These are phyloP conservation scores for Acipenser ruthenus DNA, from an alignment of 2,797 vertebrate genomes.

Conservation along the genomic window DNA sequence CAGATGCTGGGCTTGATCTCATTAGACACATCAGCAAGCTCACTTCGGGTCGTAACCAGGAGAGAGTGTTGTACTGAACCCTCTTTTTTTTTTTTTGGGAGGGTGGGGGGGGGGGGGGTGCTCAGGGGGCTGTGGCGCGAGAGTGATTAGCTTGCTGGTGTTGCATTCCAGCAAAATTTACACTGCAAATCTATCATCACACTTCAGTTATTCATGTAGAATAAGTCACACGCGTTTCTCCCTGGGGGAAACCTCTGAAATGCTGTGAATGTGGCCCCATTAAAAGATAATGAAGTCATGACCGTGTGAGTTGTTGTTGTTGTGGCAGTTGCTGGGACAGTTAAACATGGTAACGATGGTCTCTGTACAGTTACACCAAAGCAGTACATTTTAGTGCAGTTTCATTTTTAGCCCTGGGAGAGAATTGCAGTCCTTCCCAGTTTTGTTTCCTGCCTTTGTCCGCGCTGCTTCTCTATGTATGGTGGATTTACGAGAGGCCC, in stretches of 20 bases:
- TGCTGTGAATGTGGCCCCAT: too few species aligned
- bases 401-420: background rate
- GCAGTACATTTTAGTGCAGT: background rate
- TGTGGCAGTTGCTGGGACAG: too few species aligned
- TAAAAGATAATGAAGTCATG: too few species aligned
- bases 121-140: too few species aligned
- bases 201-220: too few species aligned
- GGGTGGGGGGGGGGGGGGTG: background rate
- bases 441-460: constrained; percentile 1
- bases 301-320: too few species aligned
- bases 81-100: background rate
- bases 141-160: background rate
- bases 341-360: too few species aligned
- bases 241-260: too few species aligned
- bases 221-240: too few species aligned
- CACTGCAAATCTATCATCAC: too few species aligned
- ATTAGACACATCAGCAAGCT: constrained; percentile 9
- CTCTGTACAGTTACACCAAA: too few species aligned
- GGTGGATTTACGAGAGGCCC: constrained; percentile 14
- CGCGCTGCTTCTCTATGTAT: background rate
- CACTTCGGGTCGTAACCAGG: background rate
- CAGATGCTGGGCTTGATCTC: background rate
- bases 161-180: background rate
- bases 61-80: too few species aligned
- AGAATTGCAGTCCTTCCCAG: background rate